A percentile compares a stretch with the other conserved stretches of the same genome.
These are phyloP conservation scores for Hozukius guyotensis DNA, from an alignment of 2,797 vertebrate species.

Conservation along the genomic window DNA sequence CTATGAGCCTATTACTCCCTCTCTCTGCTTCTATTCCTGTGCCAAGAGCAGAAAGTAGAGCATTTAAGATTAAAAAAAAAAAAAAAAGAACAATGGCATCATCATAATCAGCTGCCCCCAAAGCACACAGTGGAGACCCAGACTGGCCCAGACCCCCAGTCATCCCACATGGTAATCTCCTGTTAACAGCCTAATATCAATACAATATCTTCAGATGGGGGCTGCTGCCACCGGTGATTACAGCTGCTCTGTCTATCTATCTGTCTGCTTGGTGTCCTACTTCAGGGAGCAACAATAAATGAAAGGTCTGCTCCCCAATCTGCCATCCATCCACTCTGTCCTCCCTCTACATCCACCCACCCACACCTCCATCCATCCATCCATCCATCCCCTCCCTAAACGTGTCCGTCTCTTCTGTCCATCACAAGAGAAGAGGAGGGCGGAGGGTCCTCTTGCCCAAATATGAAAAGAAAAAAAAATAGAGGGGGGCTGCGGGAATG, in stretches of 20 bases:
- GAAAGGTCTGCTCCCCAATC: slow-evolving; percentile 63
- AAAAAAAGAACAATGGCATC: slow-evolving; percentile 20
- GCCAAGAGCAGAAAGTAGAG: slow-evolving; percentile 5
- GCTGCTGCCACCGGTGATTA: slow-evolving; percentile 39
- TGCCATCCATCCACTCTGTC: slow-evolving; percentile 36
- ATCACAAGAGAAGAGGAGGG: slow-evolving; percentile 32
- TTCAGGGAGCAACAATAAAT: slow-evolving; percentile 53
- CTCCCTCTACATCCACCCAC: slow-evolving; percentile 30
- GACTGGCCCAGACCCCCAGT: slow-evolving; percentile 33
- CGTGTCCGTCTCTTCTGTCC: slow-evolving; percentile 55
- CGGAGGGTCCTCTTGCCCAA: neutral
- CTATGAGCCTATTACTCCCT: neutral
- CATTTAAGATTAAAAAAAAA: neutral
- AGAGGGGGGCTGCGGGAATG: slow-evolving; percentile 5
- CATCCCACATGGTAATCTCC: slow-evolving; percentile 53
- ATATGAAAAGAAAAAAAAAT: neutral
- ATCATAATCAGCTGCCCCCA: slow-evolving; percentile 15
- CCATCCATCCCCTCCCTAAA: slow-evolving; percentile 17
- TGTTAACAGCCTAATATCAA: slow-evolving; percentile 52
- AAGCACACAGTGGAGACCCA: slow-evolving; percentile 24
- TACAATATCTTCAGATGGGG: slow-evolving; percentile 31
- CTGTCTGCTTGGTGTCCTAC: slow-evolving; percentile 59
- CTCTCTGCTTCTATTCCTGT: neutral
- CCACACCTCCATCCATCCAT: neutral
- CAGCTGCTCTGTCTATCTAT: slow-evolving; percentile 50